These are phyloP conservation scores for Columba livia DNA, from an alignment of 2,113 vertebrate species.

Conservation along the genomic window DNA sequence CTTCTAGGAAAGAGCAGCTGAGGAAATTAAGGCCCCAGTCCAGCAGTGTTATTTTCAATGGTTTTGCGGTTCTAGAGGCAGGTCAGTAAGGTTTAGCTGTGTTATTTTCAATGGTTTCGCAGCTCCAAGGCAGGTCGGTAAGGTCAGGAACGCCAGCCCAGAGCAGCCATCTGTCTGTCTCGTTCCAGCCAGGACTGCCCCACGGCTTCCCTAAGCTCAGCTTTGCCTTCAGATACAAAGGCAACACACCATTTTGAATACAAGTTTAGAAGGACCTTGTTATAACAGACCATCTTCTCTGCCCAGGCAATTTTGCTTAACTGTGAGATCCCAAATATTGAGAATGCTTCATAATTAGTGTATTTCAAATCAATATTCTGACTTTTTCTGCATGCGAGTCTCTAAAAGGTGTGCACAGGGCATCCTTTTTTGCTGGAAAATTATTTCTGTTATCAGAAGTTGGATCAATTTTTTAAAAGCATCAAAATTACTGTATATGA, in stretches of 20 bases:
- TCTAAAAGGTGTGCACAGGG: not conserved
- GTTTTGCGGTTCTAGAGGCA: not conserved
- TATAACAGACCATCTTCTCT: not conserved
- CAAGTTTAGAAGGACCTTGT: not conserved
- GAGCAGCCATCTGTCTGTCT: not conserved
- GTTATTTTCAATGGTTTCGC: not conserved
- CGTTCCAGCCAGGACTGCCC: too few relatives aligned
- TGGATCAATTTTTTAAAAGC: not conserved
- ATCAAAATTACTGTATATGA: not conserved
- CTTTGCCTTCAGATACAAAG: not conserved
- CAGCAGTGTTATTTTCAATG: not conserved
- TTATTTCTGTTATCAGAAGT: not conserved
- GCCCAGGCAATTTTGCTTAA: too few relatives aligned
- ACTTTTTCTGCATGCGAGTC: fast-evolving
- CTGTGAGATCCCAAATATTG: not conserved
- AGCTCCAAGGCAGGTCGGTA: not conserved
- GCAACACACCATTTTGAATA: not conserved
- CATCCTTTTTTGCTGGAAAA: not conserved
- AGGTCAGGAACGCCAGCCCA: not conserved
- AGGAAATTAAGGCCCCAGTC: not conserved
- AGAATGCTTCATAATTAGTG: not conserved
- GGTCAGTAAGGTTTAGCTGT: not conserved
- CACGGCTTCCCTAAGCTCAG: not conserved
- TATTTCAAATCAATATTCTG: not conserved
- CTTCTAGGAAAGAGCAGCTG: not conserved